A percentile compares a stretch with the other conserved stretches of the same genome.
Evolutionary conservation across 2,797 vertebrate genomes (phyloP).

Genomic region (Acrossocheilus fasciatus): DNA sequence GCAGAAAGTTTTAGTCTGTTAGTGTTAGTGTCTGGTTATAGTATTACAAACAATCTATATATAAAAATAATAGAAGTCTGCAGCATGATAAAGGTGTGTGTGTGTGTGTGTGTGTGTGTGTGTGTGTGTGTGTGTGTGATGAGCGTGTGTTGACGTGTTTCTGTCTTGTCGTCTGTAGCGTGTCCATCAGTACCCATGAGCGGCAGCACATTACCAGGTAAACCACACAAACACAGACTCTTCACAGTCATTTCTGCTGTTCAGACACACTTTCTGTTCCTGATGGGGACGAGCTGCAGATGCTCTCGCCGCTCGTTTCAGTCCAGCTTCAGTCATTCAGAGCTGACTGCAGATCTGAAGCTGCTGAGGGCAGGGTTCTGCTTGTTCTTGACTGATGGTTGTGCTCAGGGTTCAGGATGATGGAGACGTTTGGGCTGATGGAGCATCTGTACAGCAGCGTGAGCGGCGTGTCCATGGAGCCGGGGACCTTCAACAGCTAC

Average conservation of each 20-base stretch:
- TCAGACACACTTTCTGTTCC: neutral
- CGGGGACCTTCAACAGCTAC: conserved; percentile 94
- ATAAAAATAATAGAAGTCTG: neutral
- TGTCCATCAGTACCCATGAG: conserved; percentile 90
- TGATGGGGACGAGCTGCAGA: too few relatives aligned
- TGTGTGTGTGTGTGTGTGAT: neutral
- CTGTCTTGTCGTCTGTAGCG: conserved; percentile 79
- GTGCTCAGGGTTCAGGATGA: conserved; percentile 92
- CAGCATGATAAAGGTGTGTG: neutral
- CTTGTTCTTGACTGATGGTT: neutral
- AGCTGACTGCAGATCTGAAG: too few relatives aligned
- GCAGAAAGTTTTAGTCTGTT: too few relatives aligned
- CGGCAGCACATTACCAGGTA: conserved; percentile 88
- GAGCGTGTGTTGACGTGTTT: conserved; percentile 4
- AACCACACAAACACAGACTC: conserved; percentile 10
- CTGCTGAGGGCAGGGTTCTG: too few relatives aligned
- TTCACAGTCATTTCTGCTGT: too few relatives aligned
- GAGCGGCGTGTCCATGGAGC: conserved; percentile 92
- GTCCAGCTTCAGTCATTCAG: neutral
- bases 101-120: too few relatives aligned
- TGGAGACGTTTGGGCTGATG: conserved; percentile 94
- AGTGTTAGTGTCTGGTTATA: neutral
- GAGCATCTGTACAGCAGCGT: conserved; percentile 87
- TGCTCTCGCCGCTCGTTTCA: too few relatives aligned
- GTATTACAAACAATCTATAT: neutral